Base-by-base conservation (phyloP, 2,113 vertebrate genomes). In the Psophia crepitans region DNA sequence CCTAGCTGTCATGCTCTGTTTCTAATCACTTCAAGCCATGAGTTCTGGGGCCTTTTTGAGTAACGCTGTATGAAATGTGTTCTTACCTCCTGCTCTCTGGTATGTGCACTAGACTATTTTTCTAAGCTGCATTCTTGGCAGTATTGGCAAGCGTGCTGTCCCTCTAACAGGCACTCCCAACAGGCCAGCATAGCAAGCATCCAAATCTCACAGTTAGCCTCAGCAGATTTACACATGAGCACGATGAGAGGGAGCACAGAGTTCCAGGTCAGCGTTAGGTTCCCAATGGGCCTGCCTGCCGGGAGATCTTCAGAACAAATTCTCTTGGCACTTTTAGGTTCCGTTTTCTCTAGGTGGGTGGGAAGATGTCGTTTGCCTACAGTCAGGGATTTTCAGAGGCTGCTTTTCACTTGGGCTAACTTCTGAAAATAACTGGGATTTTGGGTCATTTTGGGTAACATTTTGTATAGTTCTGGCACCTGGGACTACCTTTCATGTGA, bases 71-170 rank as follows among this genome's bases (percentile, higher is more conserved):
- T 82, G 87, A 87, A 95, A 91, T 17, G 49, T 74, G 41, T 78
- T 91, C 87, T 84, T 94, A 70, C 64, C 87, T 94, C 89, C 77
- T 95, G 17, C 70, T 76, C 87, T 94, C 94, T 94, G 91, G 87
- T 91, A 96, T 93, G 94, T 44, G 53, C 53, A 76, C 89, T 95
- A 43, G 64, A 53, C 43, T 96, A 27, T 95, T 96, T 87, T 95
- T 94, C 89, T 95, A 96, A 94, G 84, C 87, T 85, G 91, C 84
- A 79, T 95, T 97, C 89, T 89, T 95, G 51, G 80, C 84, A 48
- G 66, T 91, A 78, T 22, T 94, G 77, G 91, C 84, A 93, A 89
- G 93, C 65, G 21, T 5, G 13, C 93, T 82, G 21, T 89, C 69
- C 69, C 46, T 93, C 64, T 71, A 79, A 78, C 19, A 87, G 61